Evolutionary conservation across 2,797 vertebrate species (phyloP).

Genomic region (Acipenser transmontanus): DNA sequence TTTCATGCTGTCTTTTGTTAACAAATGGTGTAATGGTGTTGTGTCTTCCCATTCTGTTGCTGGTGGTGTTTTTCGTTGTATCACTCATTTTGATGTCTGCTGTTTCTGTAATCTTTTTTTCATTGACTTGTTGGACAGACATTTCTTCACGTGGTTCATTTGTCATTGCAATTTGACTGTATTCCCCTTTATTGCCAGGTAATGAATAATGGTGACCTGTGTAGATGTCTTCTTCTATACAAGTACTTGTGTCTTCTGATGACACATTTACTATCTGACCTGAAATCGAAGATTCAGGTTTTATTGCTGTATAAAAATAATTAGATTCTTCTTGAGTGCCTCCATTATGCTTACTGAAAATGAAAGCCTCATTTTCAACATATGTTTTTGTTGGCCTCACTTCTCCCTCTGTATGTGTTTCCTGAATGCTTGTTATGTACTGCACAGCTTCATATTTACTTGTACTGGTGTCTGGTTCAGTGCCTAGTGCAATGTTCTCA

Average conservation of each 20-base stretch:
- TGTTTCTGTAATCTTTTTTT: neutral
- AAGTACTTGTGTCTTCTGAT: neutral
- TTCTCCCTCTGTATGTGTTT: neutral
- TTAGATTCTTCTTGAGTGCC: no score
- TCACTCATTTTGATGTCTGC: neutral
- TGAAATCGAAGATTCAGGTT: neutral
- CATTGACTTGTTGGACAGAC: neutral
- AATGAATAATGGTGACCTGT: neutral
- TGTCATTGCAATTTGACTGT: no score
- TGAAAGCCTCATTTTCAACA: no score
- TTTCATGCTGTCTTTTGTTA: constrained; percentile 21
- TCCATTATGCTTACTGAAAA: no score
- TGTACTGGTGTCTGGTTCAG: neutral
- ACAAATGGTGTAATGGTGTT: neutral
- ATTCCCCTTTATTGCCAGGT: neutral
- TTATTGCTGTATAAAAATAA: neutral
- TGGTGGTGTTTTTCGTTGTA: constrained; percentile 17
- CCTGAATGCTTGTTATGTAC: neutral
- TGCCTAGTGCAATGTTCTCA: neutral
- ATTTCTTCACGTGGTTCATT: no score
- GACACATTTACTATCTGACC: neutral
- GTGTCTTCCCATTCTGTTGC: constrained; percentile 9
- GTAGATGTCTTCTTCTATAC: neutral
- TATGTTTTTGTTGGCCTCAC: no score
- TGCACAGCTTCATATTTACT: neutral